These are phyloP conservation scores for Tetragnatha montana DNA, from an alignment of 2,888 invertebrate genomes.

Conservation along the genomic window DNA sequence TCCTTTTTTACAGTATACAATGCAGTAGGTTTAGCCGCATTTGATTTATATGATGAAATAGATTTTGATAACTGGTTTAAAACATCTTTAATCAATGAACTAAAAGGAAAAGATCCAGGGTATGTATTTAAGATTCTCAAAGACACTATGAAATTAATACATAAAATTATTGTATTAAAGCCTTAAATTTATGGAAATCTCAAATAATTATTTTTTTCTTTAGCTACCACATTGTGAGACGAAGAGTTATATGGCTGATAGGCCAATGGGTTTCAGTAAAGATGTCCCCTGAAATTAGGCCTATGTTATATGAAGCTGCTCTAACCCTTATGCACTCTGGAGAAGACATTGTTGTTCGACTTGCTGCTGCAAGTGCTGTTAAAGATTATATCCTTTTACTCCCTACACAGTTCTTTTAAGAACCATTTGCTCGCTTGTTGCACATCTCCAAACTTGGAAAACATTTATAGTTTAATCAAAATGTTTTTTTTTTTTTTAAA, in stretches of 20 bases:
- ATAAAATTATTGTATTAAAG: background rate
- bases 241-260: conserved; percentile 89
- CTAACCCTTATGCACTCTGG: conserved; percentile 83
- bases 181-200: too few relatives aligned
- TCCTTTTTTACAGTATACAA: conserved; percentile 82
- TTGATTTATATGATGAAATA: conserved; percentile 93
- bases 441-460: background rate
- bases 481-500: too few relatives aligned
- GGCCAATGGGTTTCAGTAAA: conserved; percentile 85
- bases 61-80: conserved; percentile 96
- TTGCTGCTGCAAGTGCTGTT: conserved; percentile 90
- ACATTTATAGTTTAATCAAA: background rate
- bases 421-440: background rate
- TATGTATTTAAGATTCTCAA: conserved; percentile 71
- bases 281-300: conserved; percentile 85
- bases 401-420: background rate
- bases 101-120: conserved; percentile 86
- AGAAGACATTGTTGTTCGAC: conserved; percentile 91
- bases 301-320: conserved; percentile 83
- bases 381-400: conserved; percentile 80
- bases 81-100: conserved; percentile 86
- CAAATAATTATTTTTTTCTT: too few relatives aligned
- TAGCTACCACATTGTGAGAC: conserved; percentile 87
- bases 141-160: background rate
- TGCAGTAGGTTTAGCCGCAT: conserved; percentile 91